Percentiles rank a stretch among this genome's conserved stretches.
These are phyloP conservation scores for Lagorchestes hirsutus DNA, from an alignment of 2,797 vertebrate genomes.

Conservation along the genomic window DNA sequence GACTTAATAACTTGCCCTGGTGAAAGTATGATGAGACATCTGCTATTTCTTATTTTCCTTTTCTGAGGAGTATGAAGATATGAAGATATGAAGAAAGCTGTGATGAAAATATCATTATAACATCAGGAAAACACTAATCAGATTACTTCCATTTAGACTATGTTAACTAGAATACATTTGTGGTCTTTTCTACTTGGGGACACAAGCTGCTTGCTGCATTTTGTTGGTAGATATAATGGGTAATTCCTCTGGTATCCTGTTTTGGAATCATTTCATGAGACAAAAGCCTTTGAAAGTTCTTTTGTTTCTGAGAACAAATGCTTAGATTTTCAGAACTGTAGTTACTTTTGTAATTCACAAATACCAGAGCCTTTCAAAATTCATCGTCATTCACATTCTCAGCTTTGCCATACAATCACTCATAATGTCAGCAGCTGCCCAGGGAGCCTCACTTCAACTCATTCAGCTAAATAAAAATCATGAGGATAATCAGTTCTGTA, in stretches of 20 bases:
- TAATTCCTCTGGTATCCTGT: conserved; percentile 84
- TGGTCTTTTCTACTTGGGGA: conserved; percentile 79
- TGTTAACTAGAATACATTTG: conserved; percentile 75
- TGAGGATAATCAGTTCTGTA: conserved; percentile 76
- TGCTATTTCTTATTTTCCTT: neutral
- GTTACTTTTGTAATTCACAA: conserved; percentile 85
- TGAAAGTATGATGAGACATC: neutral
- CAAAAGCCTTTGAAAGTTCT: conserved; percentile 85
- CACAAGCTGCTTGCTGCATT: conserved; percentile 81
- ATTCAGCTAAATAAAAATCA: conserved; percentile 86
- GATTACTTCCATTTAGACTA: conserved; percentile 81
- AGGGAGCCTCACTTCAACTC: conserved; percentile 83
- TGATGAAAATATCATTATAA: conserved; percentile 66
- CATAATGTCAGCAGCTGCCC: conserved; percentile 88
- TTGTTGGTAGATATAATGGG: conserved; percentile 83
- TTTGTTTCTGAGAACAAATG: conserved; percentile 87
- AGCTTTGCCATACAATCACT: conserved; percentile 84
- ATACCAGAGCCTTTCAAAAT: conserved; percentile 87
- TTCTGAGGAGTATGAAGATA: conserved; percentile 15
- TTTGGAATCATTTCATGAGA: conserved; percentile 88
- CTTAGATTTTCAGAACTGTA: conserved; percentile 85
- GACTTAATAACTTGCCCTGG: conserved; percentile 34
- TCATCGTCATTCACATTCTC: conserved; percentile 85
- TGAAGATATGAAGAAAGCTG: conserved; percentile 70
- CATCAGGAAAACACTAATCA: conserved; percentile 70